Percentiles rank a stretch among this genome's conserved stretches.
phyloP scores from a whole-genome alignment of 1,140 invertebrate genomes.

The Tetramorium simillimum region DNA sequence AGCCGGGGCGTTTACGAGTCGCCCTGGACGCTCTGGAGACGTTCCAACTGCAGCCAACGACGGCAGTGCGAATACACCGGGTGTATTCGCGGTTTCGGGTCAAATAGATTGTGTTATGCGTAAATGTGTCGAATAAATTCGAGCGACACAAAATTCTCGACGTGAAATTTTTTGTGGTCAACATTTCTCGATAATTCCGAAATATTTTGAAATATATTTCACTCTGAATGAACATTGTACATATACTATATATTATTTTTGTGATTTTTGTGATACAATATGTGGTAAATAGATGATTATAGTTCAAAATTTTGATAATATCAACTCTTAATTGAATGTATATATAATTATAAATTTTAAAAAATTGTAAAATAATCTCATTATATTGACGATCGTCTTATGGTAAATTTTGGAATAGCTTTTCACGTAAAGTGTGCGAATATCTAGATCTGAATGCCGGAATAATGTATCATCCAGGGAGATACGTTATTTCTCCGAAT shows the following conservation, averaged over 20 bases:
- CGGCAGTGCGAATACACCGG: background rate
- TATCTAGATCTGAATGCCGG: background rate
- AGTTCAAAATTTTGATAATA: background rate
- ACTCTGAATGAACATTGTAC: background rate
- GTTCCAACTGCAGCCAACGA: slow-evolving; percentile 69
- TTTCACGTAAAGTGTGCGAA: background rate
- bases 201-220: background rate
- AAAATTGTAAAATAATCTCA: background rate
- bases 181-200: background rate
- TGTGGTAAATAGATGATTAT: background rate
- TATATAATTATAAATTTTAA: background rate
- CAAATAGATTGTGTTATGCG: background rate
- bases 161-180: too few relatives aligned
- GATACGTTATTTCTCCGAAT: slow-evolving; percentile 11
- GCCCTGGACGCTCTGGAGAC: slow-evolving; percentile 66
- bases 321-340: background rate
- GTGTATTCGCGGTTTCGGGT: background rate
- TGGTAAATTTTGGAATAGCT: background rate
- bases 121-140: background rate
- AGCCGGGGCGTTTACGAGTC: slow-evolving; percentile 48
- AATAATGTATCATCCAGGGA: slow-evolving; percentile 5
- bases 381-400: background rate
- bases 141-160: background rate
- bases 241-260: background rate
- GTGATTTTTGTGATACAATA: background rate